These are phyloP conservation scores for Apus apus DNA, from an alignment of 2,113 vertebrate genomes.

Conservation along the genomic window DNA sequence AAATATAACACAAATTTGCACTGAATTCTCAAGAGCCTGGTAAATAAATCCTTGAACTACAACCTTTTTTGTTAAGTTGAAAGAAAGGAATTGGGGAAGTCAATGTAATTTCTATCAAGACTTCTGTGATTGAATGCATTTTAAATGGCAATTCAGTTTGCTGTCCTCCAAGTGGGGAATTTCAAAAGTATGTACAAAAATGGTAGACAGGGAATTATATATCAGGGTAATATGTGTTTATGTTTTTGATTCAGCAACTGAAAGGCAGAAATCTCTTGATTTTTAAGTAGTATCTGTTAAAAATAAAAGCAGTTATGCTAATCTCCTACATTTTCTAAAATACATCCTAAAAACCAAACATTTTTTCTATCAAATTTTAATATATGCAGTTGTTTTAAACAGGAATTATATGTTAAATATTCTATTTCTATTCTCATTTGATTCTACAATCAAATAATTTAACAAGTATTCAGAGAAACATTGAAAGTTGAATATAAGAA, in stretches of 20 bases:
- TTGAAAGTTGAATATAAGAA: neutral
- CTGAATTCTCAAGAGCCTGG: neutral
- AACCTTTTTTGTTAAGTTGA: neutral
- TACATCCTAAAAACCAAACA: neutral
- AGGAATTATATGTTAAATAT: neutral
- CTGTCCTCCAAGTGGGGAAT: neutral
- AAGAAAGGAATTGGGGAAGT: neutral
- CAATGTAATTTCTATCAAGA: neutral
- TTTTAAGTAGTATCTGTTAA: neutral
- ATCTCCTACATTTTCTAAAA: neutral
- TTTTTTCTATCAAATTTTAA: neutral
- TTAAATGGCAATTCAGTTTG: neutral
- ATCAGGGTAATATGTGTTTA: neutral
- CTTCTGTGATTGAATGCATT: neutral
- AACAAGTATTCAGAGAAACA: neutral
- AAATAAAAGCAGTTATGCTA: neutral
- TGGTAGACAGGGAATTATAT: neutral
- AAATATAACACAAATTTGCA: neutral
- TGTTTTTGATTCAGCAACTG: neutral
- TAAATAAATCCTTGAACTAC: neutral
- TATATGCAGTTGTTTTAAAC: neutral
- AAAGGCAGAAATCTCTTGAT: neutral
- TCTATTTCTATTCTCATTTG: neutral
- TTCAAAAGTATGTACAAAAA: neutral
- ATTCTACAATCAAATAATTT: neutral